Evolutionary conservation across 2,113 vertebrate genomes (phyloP).

Genomic region (Myanophis thanlyinensis): DNA sequence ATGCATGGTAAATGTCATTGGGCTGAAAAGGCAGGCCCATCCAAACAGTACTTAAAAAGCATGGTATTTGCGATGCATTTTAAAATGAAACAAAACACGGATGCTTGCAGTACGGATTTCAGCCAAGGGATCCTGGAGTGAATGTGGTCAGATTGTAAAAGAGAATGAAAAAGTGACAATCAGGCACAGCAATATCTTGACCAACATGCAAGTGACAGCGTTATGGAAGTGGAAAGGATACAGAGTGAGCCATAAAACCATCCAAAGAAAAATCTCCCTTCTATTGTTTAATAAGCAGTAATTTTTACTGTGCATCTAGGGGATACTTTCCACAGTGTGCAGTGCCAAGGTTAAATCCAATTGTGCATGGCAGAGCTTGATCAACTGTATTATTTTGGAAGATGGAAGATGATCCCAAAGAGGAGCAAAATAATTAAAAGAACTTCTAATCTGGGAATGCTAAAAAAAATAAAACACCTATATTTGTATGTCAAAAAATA

Average conservation of each 20-base stretch:
- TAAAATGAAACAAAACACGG: background rate
- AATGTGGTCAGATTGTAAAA: conserved; percentile 12
- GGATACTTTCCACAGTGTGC: conserved; percentile 21
- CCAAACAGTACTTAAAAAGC: background rate
- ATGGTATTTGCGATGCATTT: background rate
- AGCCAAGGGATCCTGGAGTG: background rate
- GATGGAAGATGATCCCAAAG: background rate
- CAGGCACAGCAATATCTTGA: background rate
- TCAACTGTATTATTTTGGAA: background rate
- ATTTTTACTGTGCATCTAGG: accelerated
- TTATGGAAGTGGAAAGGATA: background rate
- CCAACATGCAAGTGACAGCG: background rate
- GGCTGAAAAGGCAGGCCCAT: background rate
- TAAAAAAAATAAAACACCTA: background rate
- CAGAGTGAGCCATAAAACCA: conserved; percentile 1
- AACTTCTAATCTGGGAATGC: background rate
- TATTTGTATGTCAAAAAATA: background rate
- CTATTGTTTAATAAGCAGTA: conserved; percentile 8
- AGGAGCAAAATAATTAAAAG: background rate
- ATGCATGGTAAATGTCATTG: background rate
- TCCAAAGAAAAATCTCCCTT: conserved; percentile 25
- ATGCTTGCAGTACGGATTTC: accelerated
- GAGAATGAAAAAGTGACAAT: background rate
- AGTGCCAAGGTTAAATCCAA: conserved; percentile 14
- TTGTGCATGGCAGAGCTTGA: background rate